Base-by-base conservation (phyloP, 2,888 invertebrate species). In the Eurytoma adleriae region DNA sequence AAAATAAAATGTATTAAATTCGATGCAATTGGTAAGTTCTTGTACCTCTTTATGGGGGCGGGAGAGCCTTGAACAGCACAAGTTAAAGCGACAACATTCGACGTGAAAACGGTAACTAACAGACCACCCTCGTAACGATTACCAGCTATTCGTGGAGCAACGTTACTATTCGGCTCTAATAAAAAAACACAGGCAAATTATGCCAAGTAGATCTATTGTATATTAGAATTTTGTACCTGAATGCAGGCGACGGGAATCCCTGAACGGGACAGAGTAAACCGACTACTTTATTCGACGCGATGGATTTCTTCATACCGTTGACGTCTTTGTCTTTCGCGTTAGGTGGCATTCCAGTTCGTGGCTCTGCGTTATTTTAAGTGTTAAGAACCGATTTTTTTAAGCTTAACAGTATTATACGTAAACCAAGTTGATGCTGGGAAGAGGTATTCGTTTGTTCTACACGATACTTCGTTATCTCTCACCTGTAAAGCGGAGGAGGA, bases 11-110 rank as follows among this genome's bases (percentile, higher is more conserved):
- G 5, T 40, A 40, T 40, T 7, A 40, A 40, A 10, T 10, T 40
- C 10, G 40, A 40, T 40, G 40, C 40, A 40, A 40, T 10, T 40
- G 10, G 10, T 40, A 10, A 40, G 40, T 40, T 40, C 40, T 40
- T 40, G 89, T 93, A 95, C 95, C 95, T 94, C 92, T 93, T 93
- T 80, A 92, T 88, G 85, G 95, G 95, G 82, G 93, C 92, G 81
- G 94, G 94, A 90, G 92, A 94, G 83, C 93, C 94, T 87, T 94
- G 93, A 84, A 94, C 93, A 89, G 94, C 93, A 90, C 95, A 95
- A 85, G 93, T 93, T 89, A 95, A 91, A 86, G 94, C 94, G 82
- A 93, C 92, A 84, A 92, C 91, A 85, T 90, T 90, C 82, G 89
- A 91, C 87, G 90, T 89, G 71, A 91, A 90, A 86, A 94, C 93